Evolutionary conservation across 2,113 vertebrate genomes (phyloP).

Genomic region (Toxotes jaculatrix): DNA sequence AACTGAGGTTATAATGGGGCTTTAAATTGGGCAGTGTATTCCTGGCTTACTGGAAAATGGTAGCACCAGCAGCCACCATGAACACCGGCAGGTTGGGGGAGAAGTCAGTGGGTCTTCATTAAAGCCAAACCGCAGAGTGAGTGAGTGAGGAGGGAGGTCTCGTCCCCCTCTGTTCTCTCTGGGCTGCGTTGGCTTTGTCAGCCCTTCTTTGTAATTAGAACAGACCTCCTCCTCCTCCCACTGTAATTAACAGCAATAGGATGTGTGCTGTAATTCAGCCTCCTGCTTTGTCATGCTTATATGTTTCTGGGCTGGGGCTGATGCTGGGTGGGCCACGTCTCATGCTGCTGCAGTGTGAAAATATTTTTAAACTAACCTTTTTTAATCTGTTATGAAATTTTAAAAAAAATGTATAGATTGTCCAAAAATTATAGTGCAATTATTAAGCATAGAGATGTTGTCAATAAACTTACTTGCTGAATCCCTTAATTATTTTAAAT

Average conservation of each 20-base stretch:
- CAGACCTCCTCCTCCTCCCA: conserved; percentile 67
- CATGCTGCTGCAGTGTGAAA: conserved; percentile 11
- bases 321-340: conserved; percentile 59
- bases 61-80: conserved; percentile 54
- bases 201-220: conserved; percentile 79
- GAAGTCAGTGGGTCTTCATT: conserved; percentile 71
- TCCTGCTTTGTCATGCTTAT: conserved; percentile 70
- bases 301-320: conserved; percentile 31
- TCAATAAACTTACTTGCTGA: no score
- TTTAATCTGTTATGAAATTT: no score
- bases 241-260: conserved; percentile 76
- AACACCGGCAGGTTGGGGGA: conserved; percentile 49
- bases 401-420: no score
- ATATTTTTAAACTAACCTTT: neutral
- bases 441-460: no score
- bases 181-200: conserved; percentile 66
- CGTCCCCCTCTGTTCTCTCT: conserved; percentile 39
- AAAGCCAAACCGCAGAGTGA: conserved; percentile 65
- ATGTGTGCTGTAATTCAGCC: conserved; percentile 68
- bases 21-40: conserved; percentile 53
- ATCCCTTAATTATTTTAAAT: no score
- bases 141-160: conserved; percentile 40
- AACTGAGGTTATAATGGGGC: conserved; percentile 44
- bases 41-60: conserved; percentile 72
- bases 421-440: no score